Conservation (phyloP, 2,113 vertebrate species). For the Actenoides hombroni region DNA sequence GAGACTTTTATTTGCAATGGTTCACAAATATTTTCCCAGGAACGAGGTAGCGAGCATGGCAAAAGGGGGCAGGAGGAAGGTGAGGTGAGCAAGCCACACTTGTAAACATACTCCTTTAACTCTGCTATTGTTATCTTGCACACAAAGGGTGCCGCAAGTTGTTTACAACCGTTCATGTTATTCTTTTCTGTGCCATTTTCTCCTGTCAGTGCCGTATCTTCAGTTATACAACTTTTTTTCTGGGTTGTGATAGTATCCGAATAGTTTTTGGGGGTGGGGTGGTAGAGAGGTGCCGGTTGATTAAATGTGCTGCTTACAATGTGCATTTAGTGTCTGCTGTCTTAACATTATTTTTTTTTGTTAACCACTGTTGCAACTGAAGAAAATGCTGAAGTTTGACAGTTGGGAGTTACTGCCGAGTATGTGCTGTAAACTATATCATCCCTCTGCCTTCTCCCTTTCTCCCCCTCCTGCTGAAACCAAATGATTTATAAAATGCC, state of each 20-base stretch:
- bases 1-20: conserved; percentile 67
- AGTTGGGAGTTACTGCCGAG: conserved; percentile 60
- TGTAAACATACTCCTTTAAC: conserved; percentile 9
- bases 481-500: conserved; percentile 67
- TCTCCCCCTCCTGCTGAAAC: conserved; percentile 45
- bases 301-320: conserved; percentile 6
- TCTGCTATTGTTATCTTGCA: background rate
- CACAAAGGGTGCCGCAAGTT: background rate
- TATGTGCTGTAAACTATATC: conserved; percentile 50
- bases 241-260: background rate
- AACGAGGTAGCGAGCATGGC: background rate
- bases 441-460: conserved; percentile 18
- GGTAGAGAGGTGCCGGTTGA: conserved; percentile 17
- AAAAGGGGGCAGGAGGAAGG: conserved; percentile 35
- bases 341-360: conserved; percentile 16
- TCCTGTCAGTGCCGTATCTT: background rate
- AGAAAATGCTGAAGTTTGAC: conserved; percentile 64
- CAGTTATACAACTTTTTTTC: background rate
- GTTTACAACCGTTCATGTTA: background rate
- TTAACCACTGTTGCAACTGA: conserved; percentile 35
- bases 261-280: background rate
- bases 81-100: background rate
- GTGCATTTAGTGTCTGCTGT: background rate
- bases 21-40: conserved; percentile 49
- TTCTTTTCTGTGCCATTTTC: background rate